These are phyloP conservation scores for Anastatus disparis DNA, from an alignment of 1,140 invertebrate genomes.

Conservation along the genomic window DNA sequence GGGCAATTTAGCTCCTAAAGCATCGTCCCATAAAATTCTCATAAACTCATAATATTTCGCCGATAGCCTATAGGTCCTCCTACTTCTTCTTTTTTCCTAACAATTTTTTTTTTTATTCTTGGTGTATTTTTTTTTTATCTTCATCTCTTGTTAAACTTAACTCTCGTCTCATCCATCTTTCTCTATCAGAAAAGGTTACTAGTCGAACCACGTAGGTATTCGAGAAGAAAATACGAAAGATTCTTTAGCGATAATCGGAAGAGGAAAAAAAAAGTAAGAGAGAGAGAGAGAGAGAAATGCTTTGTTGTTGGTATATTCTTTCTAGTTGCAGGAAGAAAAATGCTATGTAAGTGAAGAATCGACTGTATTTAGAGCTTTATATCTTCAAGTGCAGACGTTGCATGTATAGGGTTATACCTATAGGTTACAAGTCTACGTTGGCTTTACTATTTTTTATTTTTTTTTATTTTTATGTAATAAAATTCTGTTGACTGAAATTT, in stretches of 20 bases:
- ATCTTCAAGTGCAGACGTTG: neutral
- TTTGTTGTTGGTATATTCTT: too few species aligned
- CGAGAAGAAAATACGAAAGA: constrained; percentile 5
- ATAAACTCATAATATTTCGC: constrained; percentile 44
- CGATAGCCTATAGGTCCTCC: constrained; percentile 25
- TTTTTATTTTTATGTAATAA: constrained; percentile 18
- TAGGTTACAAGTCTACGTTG: neutral
- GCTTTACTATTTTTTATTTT: neutral
- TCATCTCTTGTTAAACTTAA: neutral
- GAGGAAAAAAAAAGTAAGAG: constrained; percentile 1
- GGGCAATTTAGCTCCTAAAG: constrained; percentile 41
- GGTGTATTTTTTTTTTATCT: constrained; percentile 17
- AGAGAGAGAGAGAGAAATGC: neutral
- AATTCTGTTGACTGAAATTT: constrained; percentile 30
- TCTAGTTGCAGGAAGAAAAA: neutral
- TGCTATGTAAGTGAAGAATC: constrained; percentile 14
- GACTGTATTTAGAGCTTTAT: neutral
- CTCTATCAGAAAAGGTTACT: neutral
- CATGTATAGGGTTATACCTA: neutral
- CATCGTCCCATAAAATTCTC: constrained; percentile 40
- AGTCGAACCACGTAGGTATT: constrained; percentile 40
- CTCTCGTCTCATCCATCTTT: neutral
- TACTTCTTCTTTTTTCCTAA: neutral
- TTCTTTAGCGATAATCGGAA: neutral
- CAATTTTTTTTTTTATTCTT: neutral